These are phyloP conservation scores for Leptinotarsa lineolata DNA, from an alignment of 1,140 invertebrate species.

Conservation along the genomic window DNA sequence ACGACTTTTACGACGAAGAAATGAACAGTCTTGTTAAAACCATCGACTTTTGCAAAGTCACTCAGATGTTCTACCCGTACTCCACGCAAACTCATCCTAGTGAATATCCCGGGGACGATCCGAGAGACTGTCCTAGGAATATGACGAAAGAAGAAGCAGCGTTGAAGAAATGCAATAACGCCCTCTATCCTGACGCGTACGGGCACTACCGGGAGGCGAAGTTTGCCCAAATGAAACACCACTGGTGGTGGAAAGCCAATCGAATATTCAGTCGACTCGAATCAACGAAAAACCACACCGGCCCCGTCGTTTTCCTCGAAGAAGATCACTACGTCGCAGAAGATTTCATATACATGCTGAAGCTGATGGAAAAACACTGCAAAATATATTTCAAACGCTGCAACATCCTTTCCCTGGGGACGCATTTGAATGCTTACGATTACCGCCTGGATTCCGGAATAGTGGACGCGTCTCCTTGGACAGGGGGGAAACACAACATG, in stretches of 20 bases:
- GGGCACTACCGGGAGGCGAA: slow-evolving; percentile 96
- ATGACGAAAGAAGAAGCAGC: slow-evolving; percentile 80
- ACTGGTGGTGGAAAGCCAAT: slow-evolving; percentile 99
- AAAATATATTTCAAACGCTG: slow-evolving; percentile 82
- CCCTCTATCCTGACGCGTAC: slow-evolving; percentile 89
- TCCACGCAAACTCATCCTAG: slow-evolving; percentile 93
- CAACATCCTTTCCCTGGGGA: slow-evolving; percentile 90
- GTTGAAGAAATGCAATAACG: slow-evolving; percentile 85
- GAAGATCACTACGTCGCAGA: slow-evolving; percentile 98
- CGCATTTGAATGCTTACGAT: slow-evolving; percentile 93
- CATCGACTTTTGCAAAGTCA: slow-evolving; percentile 86
- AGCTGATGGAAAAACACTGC: slow-evolving; percentile 74
- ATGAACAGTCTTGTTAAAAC: slow-evolving; percentile 89
- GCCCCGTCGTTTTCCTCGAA: slow-evolving; percentile 88
- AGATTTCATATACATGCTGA: slow-evolving; percentile 89
- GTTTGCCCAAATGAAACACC: slow-evolving; percentile 98
- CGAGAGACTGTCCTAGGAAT: slow-evolving; percentile 91
- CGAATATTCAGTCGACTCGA: slow-evolving; percentile 80
- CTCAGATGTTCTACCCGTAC: slow-evolving; percentile 97
- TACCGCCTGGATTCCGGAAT: slow-evolving; percentile 76
- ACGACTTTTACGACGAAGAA: slow-evolving; percentile 90
- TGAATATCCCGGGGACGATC: slow-evolving; percentile 90
- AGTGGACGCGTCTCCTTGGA: slow-evolving; percentile 94
- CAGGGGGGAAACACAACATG: slow-evolving; percentile 98
- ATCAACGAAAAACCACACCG: slow-evolving; percentile 73